phyloP scores from a whole-genome alignment of 2,113 vertebrate genomes.

The Cyrtonyx montezumae region DNA sequence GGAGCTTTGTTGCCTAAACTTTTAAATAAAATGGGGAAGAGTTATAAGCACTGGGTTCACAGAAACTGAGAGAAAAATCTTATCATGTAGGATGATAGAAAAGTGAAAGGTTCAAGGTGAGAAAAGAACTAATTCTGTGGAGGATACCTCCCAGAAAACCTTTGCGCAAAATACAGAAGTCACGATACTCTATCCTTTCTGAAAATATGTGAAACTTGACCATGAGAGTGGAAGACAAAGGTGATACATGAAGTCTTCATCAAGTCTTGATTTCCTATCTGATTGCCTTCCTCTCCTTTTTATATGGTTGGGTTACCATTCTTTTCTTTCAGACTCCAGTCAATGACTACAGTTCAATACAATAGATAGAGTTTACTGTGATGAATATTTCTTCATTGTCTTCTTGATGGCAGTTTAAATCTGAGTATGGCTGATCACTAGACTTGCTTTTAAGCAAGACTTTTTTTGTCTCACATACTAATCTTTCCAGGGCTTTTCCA shows the following conservation, averaged over 20 bases:
- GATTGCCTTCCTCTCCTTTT: not conserved
- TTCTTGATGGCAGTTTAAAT: accelerated
- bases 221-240: not conserved
- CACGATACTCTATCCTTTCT: not conserved
- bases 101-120: not conserved
- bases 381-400: not conserved
- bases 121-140: not conserved
- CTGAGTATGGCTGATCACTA: not conserved
- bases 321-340: not conserved
- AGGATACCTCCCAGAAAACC: not conserved
- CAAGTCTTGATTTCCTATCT: not conserved
- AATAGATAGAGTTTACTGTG: too few species aligned
- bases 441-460: not conserved
- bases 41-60: not conserved
- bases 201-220: not conserved
- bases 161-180: not conserved
- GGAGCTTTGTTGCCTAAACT: not conserved
- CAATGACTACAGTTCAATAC: not conserved
- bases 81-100: not conserved
- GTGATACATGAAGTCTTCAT: not conserved
- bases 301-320: not conserved
- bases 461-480: not conserved
- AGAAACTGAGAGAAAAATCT: not conserved
- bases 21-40: not conserved
- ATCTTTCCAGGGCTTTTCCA: not conserved